Conservation (phyloP, 2,888 invertebrate genomes). For the Yponomeuta cagnagella region DNA sequence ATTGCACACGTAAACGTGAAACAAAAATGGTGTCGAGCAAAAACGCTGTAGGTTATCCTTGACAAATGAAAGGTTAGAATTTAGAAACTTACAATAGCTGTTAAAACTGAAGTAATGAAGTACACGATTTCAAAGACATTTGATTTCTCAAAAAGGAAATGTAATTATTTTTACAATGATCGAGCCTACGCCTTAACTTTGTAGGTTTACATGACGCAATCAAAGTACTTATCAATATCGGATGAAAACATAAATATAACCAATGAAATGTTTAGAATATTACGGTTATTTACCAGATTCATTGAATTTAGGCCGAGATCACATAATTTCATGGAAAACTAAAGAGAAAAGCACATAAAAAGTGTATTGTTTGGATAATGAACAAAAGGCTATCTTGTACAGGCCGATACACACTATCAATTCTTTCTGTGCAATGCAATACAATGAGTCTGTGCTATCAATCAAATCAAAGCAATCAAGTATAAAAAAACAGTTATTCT, state of each 20-base stretch:
- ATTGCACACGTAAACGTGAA: constrained; percentile 45
- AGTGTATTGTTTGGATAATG: constrained; percentile 35
- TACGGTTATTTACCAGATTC: constrained; percentile 35
- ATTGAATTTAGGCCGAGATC: background rate
- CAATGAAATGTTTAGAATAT: constrained; percentile 41
- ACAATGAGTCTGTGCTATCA: too few species aligned
- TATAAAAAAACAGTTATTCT: too few species aligned
- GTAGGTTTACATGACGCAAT: constrained; percentile 72
- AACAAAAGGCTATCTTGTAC: constrained; percentile 55
- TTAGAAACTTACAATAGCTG: background rate
- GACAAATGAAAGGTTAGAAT: constrained; percentile 61
- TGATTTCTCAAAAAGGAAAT: constrained; percentile 20
- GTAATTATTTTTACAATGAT: constrained; percentile 29
- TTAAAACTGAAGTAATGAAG: constrained; percentile 10
- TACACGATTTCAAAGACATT: constrained; percentile 16
- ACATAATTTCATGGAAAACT: background rate
- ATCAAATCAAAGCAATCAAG: too few species aligned
- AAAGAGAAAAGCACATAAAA: constrained; percentile 5
- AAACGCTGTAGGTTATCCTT: constrained; percentile 62
- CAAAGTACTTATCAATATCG: constrained; percentile 56
- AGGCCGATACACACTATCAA: too few species aligned
- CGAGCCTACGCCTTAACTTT: constrained; percentile 41
- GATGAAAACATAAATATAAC: constrained; percentile 68
- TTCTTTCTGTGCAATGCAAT: too few species aligned
- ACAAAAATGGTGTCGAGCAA: constrained; percentile 69